Percentiles rank a stretch among this genome's conserved stretches.
These are phyloP conservation scores for Eulithis testata DNA, from an alignment of 2,888 invertebrate genomes.

Conservation along the genomic window DNA sequence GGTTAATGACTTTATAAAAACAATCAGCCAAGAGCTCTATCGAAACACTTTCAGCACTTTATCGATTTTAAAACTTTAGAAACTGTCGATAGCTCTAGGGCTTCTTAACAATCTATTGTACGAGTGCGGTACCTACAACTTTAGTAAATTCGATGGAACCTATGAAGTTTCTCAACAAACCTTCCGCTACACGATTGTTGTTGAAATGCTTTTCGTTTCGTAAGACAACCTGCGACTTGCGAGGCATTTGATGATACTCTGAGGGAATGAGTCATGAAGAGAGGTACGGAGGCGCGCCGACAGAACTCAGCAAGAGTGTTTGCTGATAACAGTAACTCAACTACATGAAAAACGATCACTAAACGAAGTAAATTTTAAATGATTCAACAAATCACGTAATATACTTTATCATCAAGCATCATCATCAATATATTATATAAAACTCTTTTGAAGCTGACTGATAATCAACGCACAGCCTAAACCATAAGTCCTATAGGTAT, in stretches of 20 bases:
- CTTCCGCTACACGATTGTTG: constrained; percentile 63
- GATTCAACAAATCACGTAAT: too few relatives aligned
- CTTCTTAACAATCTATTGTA: background rate
- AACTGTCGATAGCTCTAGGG: background rate
- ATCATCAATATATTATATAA: too few relatives aligned
- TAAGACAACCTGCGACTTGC: constrained; percentile 54
- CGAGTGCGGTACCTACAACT: constrained; percentile 1
- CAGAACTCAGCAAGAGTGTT: constrained; percentile 19
- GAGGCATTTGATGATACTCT: constrained; percentile 59
- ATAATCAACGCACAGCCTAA: too few relatives aligned
- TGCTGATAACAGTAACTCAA: constrained; percentile 7
- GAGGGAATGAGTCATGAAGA: constrained; percentile 38
- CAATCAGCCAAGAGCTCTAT: background rate
- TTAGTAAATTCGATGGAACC: constrained; percentile 20
- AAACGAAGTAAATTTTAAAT: too few relatives aligned
- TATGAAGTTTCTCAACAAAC: constrained; percentile 58
- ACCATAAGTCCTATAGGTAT: too few relatives aligned
- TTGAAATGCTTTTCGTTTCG: constrained; percentile 59
- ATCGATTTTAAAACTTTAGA: background rate
- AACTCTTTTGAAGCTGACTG: too few relatives aligned
- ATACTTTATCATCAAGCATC: too few relatives aligned
- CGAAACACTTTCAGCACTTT: background rate
- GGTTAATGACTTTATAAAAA: background rate
- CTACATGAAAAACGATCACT: background rate
- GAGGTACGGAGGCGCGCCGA: constrained; percentile 46